These are phyloP conservation scores for Ptiloglossa arizonensis DNA, from an alignment of 1,140 invertebrate species.

Conservation along the genomic window DNA sequence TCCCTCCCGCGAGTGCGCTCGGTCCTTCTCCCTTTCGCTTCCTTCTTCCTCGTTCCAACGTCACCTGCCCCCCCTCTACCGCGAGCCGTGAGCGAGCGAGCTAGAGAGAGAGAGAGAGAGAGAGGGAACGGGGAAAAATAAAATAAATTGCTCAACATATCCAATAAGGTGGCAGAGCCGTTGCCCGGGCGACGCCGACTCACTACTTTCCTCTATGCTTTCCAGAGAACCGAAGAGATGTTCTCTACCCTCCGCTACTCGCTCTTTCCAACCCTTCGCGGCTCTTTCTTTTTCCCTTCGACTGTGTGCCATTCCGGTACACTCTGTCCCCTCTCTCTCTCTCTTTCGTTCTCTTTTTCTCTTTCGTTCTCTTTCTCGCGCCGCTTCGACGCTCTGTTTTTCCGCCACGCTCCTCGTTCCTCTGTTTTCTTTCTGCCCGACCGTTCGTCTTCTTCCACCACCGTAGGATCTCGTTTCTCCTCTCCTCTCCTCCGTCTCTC, in stretches of 20 bases:
- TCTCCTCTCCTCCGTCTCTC: constrained; percentile 23
- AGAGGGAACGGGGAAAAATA: constrained; percentile 79
- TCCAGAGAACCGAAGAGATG: constrained; percentile 63
- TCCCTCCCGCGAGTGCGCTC: constrained; percentile 54
- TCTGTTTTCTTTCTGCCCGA: constrained; percentile 57
- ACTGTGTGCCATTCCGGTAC: not conserved
- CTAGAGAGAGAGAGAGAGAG: no score
- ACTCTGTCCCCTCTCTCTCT: constrained; percentile 36
- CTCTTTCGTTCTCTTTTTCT: constrained; percentile 35
- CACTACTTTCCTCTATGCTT: constrained; percentile 71
- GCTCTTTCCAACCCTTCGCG: not conserved
- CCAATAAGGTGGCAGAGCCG: constrained; percentile 81
- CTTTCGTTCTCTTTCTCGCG: not conserved
- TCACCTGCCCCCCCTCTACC: constrained; percentile 12
- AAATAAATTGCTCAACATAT: constrained; percentile 82
- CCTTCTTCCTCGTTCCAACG: not conserved
- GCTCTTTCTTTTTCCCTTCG: constrained; percentile 20
- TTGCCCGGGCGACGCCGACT: constrained; percentile 80
- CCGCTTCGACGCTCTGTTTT: not conserved
- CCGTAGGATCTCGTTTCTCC: constrained; percentile 49
- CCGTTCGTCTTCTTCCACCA: constrained; percentile 47
- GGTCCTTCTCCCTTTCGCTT: constrained; percentile 37
- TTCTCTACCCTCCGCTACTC: constrained; percentile 25
- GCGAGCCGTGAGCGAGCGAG: no score
- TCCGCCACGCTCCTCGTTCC: not conserved